Evolutionary conservation across 2,888 invertebrate genomes (phyloP).

Genomic region (Smittia aterrima): DNA sequence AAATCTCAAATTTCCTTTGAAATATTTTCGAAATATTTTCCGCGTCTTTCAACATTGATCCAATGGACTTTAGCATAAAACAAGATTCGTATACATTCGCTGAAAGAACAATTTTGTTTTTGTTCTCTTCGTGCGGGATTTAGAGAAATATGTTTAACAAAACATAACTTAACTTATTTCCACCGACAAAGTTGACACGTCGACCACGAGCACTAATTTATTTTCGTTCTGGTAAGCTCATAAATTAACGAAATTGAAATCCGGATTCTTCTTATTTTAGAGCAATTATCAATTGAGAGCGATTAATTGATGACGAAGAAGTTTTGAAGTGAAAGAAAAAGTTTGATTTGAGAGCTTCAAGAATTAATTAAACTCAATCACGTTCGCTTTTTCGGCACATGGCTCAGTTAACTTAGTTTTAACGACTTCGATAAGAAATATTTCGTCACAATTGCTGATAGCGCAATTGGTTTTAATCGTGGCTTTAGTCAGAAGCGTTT

Average conservation of each 20-base stretch:
- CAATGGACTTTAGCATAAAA: conserved; percentile 15
- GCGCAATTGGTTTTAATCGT: no score
- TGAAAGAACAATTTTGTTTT: not conserved
- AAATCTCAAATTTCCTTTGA: no score
- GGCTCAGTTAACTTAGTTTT: no score
- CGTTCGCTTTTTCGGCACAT: no score
- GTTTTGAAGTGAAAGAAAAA: not conserved
- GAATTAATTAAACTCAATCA: no score
- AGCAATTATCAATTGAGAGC: not conserved
- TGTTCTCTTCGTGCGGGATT: not conserved
- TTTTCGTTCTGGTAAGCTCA: not conserved
- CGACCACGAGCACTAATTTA: not conserved
- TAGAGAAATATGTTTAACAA: not conserved
- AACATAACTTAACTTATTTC: not conserved
- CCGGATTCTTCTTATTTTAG: not conserved
- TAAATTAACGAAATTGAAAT: not conserved
- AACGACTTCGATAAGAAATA: no score
- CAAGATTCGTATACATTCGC: not conserved
- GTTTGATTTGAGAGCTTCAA: no score
- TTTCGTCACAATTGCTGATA: no score
- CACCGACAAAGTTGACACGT: not conserved
- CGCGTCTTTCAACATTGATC: not conserved
- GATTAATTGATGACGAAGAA: conserved; percentile 1
- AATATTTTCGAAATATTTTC: no score
- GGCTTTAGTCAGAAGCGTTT: no score